A percentile compares a stretch with the other conserved stretches of the same genome.
These are phyloP conservation scores for Cavia porcellus DNA, from an alignment of 2,113 vertebrate species.

Conservation along the genomic window DNA sequence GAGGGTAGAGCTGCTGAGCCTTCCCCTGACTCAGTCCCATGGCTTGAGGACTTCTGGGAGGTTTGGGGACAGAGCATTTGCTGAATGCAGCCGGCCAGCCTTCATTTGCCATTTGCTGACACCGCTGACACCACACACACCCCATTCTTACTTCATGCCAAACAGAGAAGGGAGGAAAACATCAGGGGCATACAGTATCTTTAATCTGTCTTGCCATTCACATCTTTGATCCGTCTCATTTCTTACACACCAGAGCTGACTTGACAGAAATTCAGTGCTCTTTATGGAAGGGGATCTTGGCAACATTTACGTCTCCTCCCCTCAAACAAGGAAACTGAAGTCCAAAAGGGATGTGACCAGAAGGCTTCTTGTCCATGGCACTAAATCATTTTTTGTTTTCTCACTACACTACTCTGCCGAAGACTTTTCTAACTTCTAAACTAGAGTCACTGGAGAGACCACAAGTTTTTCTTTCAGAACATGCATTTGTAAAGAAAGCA, in stretches of 20 bases:
- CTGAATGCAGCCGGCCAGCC: neutral
- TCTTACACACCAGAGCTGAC: neutral
- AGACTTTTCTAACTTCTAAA: neutral
- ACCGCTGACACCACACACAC: neutral
- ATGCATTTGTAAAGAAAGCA: neutral
- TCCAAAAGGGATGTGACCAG: no score
- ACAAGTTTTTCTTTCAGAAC: neutral
- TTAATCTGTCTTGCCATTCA: neutral
- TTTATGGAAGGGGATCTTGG: neutral
- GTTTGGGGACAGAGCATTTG: no score
- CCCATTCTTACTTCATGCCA: neutral
- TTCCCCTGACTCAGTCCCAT: neutral
- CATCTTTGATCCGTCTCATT: neutral
- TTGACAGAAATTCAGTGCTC: neutral
- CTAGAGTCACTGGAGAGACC: neutral
- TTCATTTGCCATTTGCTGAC: neutral
- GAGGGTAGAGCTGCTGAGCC: neutral
- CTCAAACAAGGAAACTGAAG: neutral
- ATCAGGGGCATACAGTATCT: fast-evolving
- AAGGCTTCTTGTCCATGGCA: neutral
- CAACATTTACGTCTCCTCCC: neutral
- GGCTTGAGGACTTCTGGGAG: neutral
- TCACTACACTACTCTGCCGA: neutral
- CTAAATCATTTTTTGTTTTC: neutral
- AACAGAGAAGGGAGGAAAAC: fast-evolving